Evolutionary conservation across 2,113 vertebrate species (phyloP).

Genomic region (Condylura cristata): DNA sequence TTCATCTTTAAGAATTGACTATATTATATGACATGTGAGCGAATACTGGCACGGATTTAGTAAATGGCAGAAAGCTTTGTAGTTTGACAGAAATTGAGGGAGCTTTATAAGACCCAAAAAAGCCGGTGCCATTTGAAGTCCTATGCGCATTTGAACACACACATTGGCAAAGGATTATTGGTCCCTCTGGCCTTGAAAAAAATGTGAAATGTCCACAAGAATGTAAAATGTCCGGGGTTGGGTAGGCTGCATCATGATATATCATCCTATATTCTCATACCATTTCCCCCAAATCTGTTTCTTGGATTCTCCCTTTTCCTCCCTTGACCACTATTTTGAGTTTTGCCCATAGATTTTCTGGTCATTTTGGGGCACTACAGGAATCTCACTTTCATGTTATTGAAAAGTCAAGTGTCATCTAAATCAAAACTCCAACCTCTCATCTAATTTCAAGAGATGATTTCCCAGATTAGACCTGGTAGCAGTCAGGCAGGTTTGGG

Average conservation of each 20-base stretch:
- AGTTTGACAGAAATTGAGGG: neutral
- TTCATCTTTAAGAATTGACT: neutral
- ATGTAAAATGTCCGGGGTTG: neutral
- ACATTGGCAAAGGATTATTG: neutral
- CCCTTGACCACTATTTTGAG: neutral
- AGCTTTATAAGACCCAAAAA: neutral
- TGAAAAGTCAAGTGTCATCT: slow-evolving; percentile 43
- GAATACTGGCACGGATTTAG: slow-evolving; percentile 4
- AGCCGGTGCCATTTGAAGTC: neutral
- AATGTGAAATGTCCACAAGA: neutral
- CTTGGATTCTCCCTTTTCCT: neutral
- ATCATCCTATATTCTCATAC: neutral
- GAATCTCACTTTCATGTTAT: slow-evolving; percentile 41
- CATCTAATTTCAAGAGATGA: slow-evolving; percentile 3
- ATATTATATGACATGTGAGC: neutral
- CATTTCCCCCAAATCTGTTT: neutral
- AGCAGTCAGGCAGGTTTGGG: neutral
- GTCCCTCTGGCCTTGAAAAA: neutral
- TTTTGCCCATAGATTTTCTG: neutral
- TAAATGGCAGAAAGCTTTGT: slow-evolving; percentile 41
- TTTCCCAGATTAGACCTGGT: neutral
- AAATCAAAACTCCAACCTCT: slow-evolving; percentile 29
- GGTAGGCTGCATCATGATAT: neutral
- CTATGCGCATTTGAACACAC: neutral
- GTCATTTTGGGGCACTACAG: neutral